Evolutionary conservation across 2,113 vertebrate genomes (phyloP).

Genomic region (Tretioscincus oriximinensis): DNA sequence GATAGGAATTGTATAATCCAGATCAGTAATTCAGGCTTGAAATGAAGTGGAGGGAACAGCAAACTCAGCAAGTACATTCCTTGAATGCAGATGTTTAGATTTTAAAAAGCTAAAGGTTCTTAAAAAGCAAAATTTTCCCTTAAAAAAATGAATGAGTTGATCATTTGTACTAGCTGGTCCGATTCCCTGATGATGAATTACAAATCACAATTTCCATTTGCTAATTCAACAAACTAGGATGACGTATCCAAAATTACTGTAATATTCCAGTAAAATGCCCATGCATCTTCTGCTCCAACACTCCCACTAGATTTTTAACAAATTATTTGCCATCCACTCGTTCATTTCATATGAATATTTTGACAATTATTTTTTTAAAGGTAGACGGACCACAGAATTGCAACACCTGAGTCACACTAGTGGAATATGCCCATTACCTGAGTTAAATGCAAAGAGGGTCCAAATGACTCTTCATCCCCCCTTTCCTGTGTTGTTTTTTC

Average conservation of each 20-base stretch:
- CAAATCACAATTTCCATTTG: background rate
- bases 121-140: background rate
- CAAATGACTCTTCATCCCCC: no score
- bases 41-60: background rate
- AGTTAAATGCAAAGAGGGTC: no score
- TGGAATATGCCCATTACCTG: no score
- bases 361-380: background rate
- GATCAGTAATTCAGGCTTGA: background rate
- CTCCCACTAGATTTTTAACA: background rate
- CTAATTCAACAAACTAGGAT: background rate
- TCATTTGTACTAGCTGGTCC: background rate
- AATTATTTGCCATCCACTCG: background rate
- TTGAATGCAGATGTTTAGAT: background rate
- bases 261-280: background rate
- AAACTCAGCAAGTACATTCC: background rate
- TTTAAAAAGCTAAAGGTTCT: background rate
- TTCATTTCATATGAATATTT: background rate
- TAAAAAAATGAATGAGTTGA: background rate
- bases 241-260: background rate
- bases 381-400: background rate
- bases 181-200: background rate
- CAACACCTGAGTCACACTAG: background rate
- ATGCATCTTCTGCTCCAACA: background rate
- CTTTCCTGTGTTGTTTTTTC: no score
- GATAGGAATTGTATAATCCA: background rate